Base-by-base conservation (phyloP, 2,797 vertebrate genomes). In the Buphagus erythrorhynchus region DNA sequence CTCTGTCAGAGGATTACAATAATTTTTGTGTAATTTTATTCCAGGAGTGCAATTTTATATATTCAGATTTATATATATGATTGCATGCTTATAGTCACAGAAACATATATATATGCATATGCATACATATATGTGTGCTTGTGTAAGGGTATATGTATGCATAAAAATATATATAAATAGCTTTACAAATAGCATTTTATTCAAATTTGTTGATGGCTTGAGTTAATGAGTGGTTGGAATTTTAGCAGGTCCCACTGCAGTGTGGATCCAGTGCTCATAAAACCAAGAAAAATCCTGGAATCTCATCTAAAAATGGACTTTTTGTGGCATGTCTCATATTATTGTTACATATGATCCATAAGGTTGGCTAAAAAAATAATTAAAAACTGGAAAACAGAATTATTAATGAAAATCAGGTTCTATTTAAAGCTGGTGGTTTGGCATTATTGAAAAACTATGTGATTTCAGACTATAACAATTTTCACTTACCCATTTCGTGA, bases 181-280 rank as follows among this genome's bases (percentile, higher is more conserved):
- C 49, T 95, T 95, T 90, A 75, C 29, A 94, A 97, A 97, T 94
- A 95, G 49, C 66, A 36, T 87, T 97, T 96, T 93, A 65, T 93
- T 89, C 76, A 87, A 90, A 93, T 95, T 96, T 97, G 94, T 96
- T 95, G 96, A 97, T 97, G 96, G 92, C n/a, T 86, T 68, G 68
- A 95, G 77, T 97, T 97, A 97, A 98, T 95, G 95, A 97, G 96
- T 94, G 69, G 85, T 93, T 97, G 95, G 72, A 81, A 72, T 77
- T 96, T 97, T 97, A 95, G 95, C 89, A 93, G 89, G 90, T 96
- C 84, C 88, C 40, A 20, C 91, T 95, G 90, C 58, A 95, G 43
- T 94, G 90, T 95, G 87, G 92, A 98, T 94, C 74, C 85, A 82
- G 72, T 92, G 38, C 83, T 96, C 89, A 73, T 94, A 95, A 97